A percentile compares a stretch with the other conserved stretches of the same genome.
phyloP scores from a whole-genome alignment of 2,888 invertebrate species.

The Eustalomyia histrio region DNA sequence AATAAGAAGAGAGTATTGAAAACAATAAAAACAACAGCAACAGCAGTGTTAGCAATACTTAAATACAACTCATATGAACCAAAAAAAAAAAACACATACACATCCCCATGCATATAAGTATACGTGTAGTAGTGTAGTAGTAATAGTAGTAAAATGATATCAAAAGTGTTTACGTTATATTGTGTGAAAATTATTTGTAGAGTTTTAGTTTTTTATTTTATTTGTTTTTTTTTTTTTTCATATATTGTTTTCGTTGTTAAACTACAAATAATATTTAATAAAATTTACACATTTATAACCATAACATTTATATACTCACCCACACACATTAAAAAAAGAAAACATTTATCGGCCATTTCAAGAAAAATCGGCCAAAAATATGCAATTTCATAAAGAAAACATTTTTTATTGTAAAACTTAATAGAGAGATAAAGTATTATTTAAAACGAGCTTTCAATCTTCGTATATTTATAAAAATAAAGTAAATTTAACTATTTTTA shows the following conservation, averaged over 20 bases:
- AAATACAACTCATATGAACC: neutral
- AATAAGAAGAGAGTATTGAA: slow-evolving; percentile 8
- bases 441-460: too few species aligned
- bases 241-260: slow-evolving; percentile 26
- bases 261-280: slow-evolving; percentile 54
- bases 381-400: too few species aligned
- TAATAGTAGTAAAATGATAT: slow-evolving; percentile 44
- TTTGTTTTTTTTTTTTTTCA: slow-evolving; percentile 9
- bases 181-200: slow-evolving; percentile 54
- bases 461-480: too few species aligned
- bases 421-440: too few species aligned
- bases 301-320: slow-evolving; percentile 44
- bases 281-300: slow-evolving; percentile 59
- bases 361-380: slow-evolving; percentile 14
- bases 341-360: neutral
- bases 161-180: slow-evolving; percentile 32
- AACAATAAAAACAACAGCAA: slow-evolving; percentile 30
- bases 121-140: slow-evolving; percentile 16
- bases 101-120: neutral
- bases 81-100: neutral
- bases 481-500: too few species aligned
- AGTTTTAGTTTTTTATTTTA: slow-evolving; percentile 35
- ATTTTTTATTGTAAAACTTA: too few species aligned
- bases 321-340: slow-evolving; percentile 13
- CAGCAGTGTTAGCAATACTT: slow-evolving; percentile 15